Evolutionary conservation across 2,797 vertebrate species (phyloP), one percentile per base, ranked within the genome.

Genomic region (Sebastes hubbsi): DNA sequence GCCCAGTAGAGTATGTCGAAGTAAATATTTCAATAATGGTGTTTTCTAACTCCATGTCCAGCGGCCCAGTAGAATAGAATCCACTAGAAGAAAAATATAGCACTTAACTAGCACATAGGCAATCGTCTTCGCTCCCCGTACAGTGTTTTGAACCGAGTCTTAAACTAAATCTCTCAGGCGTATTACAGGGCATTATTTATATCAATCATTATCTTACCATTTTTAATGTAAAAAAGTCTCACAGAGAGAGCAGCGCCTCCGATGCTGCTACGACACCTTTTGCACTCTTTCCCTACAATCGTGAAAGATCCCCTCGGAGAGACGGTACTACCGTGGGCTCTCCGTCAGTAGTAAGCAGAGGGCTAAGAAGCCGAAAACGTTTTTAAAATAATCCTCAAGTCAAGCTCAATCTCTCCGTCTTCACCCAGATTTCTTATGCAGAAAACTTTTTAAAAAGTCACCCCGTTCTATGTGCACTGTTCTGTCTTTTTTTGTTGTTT

Each of bases 391-490:
- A 89, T 95, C 95, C 96, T 98, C 97, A 97, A 97, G 96, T 97
- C 96, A 96, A 96, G 95, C 96, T 96, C 94, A 91, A 80, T 89
- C 95, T 97, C 97, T 97, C 96, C 95, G 91, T 92, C 90, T 95
- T 96, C 95, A 96, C 92, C 88, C 83, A 86, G 72, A 85, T 89
- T 87, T 92, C 82, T 91, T 86, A 77, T 66, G 59, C 83, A 89
- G 78, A 85, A 77, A 78, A 59, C 38, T n/a, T 12, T 60, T 66
- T 30, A 95, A 80, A 94, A 93, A 96, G 95, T 94, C 95, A 96
- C 96, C 94, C 96, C 87, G 88, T 97, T 94, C 89, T 96, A 95
- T 91, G 92, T 97, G 97, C 96, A 97, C 97, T 97, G 96, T 96
- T 96, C 88, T 92, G 89, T 94, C 91, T 95, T 89, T 76, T 24